Evolutionary conservation across 2,888 invertebrate genomes (phyloP), one percentile per base, ranked within the genome.

Genomic region (Macaria notata): DNA sequence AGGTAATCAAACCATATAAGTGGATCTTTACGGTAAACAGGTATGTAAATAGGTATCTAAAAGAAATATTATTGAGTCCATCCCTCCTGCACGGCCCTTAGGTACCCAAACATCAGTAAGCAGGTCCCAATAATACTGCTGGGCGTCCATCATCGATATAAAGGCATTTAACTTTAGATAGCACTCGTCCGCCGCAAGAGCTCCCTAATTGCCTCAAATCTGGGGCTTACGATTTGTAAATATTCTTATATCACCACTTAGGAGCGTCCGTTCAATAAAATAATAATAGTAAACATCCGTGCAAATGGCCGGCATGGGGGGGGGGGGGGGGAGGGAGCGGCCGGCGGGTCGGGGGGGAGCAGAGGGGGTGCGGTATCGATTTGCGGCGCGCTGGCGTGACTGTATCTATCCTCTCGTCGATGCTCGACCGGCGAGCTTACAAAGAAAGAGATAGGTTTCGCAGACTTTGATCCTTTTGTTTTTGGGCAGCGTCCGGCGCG

Each of bases 361-460:
- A 79, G 65, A 63, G 62, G 66, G 56, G 65, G 68, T 64, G 66
- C 79, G 76, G 74, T 86, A 88, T 89, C 86, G 90, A 89, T 90
- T 87, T 85, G 87, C 89, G 90, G 85, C 86, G 89, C 91, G 91
- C 85, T 86, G 88, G 91, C 92, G 88, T 87, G 86, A 84, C 81
- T 84, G 89, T 91, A 90, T 90, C 90, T 89, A 84, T 89, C 86
- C 87, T 90, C 90, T 90, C 90, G 87, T 90, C 90, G 90, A 88
- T 83, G 87, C 88, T 84, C 88, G 88, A 76, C 86, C 77, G 84
- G 84, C 76, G 82, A 86, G 88, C 87, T 79, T 89, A 91, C 90
- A 91, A 89, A 90, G 90, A 91, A 90, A 91, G 90, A 91, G 91
- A 91, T 91, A 89, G 91, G 89, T 90, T 90, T 89, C 90, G 88